Evolutionary conservation across 2,888 invertebrate species (phyloP).

Genomic region (Drosophila paranaensis): DNA sequence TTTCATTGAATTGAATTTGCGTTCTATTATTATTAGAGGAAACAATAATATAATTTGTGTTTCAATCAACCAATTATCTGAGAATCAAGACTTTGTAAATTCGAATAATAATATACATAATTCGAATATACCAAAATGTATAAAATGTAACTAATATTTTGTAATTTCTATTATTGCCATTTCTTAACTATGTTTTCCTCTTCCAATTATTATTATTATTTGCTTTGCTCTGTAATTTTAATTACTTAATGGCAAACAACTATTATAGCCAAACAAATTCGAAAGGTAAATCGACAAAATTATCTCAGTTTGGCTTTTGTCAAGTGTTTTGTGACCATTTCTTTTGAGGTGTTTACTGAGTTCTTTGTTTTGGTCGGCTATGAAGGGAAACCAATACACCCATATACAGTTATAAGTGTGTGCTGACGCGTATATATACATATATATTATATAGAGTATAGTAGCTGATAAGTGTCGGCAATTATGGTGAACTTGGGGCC

Average conservation of each 20-base stretch:
- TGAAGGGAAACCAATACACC: not conserved
- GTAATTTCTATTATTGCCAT: not conserved
- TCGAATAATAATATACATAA: too few species aligned
- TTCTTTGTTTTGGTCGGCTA: slow-evolving; percentile 27
- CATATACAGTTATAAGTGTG: not conserved
- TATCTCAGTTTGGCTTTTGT: slow-evolving; percentile 25
- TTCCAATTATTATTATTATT: not conserved
- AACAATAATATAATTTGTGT: not conserved
- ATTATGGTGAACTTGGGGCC: slow-evolving; percentile 34
- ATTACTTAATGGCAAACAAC: slow-evolving; percentile 10
- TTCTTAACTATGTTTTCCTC: too few species aligned
- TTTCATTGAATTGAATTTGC: slow-evolving; percentile 1
- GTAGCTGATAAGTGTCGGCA: slow-evolving; percentile 38
- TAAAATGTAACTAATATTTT: not conserved
- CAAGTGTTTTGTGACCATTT: slow-evolving; percentile 19
- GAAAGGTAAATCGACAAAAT: slow-evolving; percentile 29
- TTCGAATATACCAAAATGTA: too few species aligned
- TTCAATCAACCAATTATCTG: not conserved
- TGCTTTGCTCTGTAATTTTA: not conserved
- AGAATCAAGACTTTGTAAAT: too few species aligned
- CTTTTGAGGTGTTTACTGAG: slow-evolving; percentile 17
- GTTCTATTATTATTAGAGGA: not conserved
- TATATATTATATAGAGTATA: not conserved
- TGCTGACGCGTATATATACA: not conserved
- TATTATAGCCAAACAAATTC: not conserved